Percentiles rank a stretch among this genome's conserved stretches.
Evolutionary conservation across 2,888 invertebrate species (phyloP).

Genomic region (Sarcophaga variegata): DNA sequence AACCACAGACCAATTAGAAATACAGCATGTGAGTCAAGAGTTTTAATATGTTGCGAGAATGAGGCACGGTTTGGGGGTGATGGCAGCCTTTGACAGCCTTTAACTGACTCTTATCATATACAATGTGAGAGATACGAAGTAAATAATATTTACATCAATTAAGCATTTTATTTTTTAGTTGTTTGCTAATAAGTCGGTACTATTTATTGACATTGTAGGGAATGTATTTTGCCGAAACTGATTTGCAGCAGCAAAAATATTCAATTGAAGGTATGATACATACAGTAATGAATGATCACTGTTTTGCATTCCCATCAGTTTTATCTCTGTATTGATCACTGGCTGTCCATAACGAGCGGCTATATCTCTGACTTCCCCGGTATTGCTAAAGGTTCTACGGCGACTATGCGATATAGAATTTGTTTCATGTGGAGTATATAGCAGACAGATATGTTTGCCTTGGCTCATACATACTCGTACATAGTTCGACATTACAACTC

Average conservation of each 20-base stretch:
- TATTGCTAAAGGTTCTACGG: no score
- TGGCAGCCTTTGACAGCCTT: neutral
- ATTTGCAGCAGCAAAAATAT: neutral
- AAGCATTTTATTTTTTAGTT: constrained; percentile 3
- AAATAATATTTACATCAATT: constrained; percentile 32
- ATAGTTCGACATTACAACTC: no score
- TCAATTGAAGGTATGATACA: neutral
- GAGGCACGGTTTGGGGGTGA: neutral
- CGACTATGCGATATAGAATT: no score
- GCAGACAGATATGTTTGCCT: no score
- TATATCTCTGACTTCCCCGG: no score
- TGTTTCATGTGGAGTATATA: no score
- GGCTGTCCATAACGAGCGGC: no score
- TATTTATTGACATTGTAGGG: neutral
- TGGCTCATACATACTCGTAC: no score
- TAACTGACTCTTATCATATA: neutral
- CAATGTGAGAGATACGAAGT: neutral
- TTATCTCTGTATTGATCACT: no score
- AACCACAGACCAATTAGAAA: constrained; percentile 62
- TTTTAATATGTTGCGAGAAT: neutral
- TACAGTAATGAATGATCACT: no score
- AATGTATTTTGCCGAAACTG: neutral
- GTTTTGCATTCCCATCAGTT: no score
- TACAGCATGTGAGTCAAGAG: constrained; percentile 17
- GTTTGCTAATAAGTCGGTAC: no score